Percentiles rank a stretch among this genome's conserved stretches.
Evolutionary conservation across 2,888 invertebrate genomes (phyloP).

Genomic region (Rhingia rostrata): DNA sequence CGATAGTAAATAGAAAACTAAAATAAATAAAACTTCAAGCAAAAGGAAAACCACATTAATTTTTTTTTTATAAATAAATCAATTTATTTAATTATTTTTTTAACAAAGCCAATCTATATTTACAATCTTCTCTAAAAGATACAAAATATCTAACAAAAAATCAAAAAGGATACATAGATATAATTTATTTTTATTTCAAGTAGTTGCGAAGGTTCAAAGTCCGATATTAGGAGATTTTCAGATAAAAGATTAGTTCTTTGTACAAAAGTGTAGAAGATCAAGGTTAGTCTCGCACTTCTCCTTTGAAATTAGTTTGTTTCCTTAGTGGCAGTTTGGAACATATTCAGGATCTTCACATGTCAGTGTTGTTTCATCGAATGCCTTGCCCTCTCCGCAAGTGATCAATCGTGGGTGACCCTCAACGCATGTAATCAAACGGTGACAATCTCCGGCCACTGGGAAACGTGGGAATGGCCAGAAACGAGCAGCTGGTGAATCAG

Average conservation of each 20-base stretch:
- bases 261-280: slow-evolving; percentile 49
- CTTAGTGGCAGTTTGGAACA: slow-evolving; percentile 79
- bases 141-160: slow-evolving; percentile 54
- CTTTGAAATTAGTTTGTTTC: slow-evolving; percentile 75
- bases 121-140: slow-evolving; percentile 63
- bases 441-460: slow-evolving; percentile 93
- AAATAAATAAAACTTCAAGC: not conserved
- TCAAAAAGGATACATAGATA: slow-evolving; percentile 30
- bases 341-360: slow-evolving; percentile 89
- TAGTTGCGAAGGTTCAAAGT: slow-evolving; percentile 35
- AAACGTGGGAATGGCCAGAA: slow-evolving; percentile 97
- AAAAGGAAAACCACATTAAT: not conserved
- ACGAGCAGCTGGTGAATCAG: slow-evolving; percentile 91
- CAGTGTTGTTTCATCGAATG: slow-evolving; percentile 91
- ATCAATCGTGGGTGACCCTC: slow-evolving; percentile 94
- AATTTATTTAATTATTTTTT: slow-evolving; percentile 65
- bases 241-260: slow-evolving; percentile 40
- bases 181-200: slow-evolving; percentile 32
- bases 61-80: slow-evolving; percentile 57
- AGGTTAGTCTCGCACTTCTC: slow-evolving; percentile 16
- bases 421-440: slow-evolving; percentile 94
- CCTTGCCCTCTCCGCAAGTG: slow-evolving; percentile 93
- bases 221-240: slow-evolving; percentile 1
- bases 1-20: too few species aligned
- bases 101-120: slow-evolving; percentile 73